Evolutionary conservation across 2,888 invertebrate genomes (phyloP), one percentile per base, ranked within the genome.

Genomic region (Heliconius ismenius): DNA sequence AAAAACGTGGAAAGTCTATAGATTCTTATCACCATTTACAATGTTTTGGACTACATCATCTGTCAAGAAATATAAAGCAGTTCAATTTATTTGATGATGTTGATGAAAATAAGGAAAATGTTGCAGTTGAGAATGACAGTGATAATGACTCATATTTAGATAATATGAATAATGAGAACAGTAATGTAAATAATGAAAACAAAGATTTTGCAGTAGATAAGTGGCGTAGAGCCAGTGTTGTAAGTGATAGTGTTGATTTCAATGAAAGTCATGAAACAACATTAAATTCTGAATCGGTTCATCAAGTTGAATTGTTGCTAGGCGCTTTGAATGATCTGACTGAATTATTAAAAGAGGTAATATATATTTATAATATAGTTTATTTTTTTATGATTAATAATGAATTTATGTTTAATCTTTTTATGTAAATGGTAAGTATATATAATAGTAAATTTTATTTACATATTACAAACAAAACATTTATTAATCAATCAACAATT

Each of bases 61-160:
- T 91, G 21, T 75, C 85, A 0, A 85, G 82, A n/a, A 76, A 81
- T 10, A 79, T 85, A 0, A 84, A 79, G 49, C 83, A 85, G 0
- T 26, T 86, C 1, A 79, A 81, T 15, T 49, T 84, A 1, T 84
- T 84, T 7, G 10, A 73, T 2, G 86, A 86, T 75, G 89, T 92
- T 36, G 94, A 94, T 72, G 94, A 95, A 74, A 90, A 95, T 82
- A 95, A 95, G 81, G 95, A 95, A 78, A 95, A 95, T 81, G 86
- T 92, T 73, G 92, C 93, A 0, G 74, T 92, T 6, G 90, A 92
- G 7, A 87, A 90, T 0, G 92, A 92, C 39, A 89, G 89, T 58
- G 93, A 92, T 80, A 89, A 92, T 82, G 90, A 88, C 10, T 94
- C 94, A 0, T 92, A 84, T 73, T 81, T 83, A 0, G 92, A 93